Base-by-base conservation (phyloP, 2,888 invertebrate species). In the Biston stratarius region DNA sequence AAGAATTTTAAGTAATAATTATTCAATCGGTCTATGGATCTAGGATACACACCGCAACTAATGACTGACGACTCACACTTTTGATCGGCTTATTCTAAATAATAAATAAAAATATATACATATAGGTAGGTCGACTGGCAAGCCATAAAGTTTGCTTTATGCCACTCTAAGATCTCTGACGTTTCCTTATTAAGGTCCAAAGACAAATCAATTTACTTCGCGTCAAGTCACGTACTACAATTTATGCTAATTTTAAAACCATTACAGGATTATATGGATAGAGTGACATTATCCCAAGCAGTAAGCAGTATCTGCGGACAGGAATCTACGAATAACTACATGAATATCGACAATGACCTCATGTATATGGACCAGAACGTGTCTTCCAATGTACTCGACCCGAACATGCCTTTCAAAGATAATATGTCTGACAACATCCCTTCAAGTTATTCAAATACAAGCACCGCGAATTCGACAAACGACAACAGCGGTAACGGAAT, bases 241-340 rank as follows among this genome's bases (percentile, higher is more conserved):
- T 0, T 51, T 8, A 14, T 8, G 36, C n/a, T 38, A 15, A 52
- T 42, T 42, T 42, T 55, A 12, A 42, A 42, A 55, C 15, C 1
- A 52, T 86, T 83, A 34, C 78, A 94, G 94, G 92, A 92, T 68
- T 94, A 91, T 73, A 92, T 92, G 91, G 93, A 93, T 64, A 82
- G 89, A 67, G 89, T 93, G 44, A 87, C 92, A 0, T 78, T 94
- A 44, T 90, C 92, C 0, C 90, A 94, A 80, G 92, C 94, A 5
- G 94, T 94, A 6, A 91, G 87, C 75, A 94, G 92, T 72, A 92
- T 94, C 70, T 92, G 92, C 66, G 89, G 90, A 42, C 86, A 91
- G 1, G 91, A 92, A 60, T 80, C 86, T 1, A 80, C 89, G 7
- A 80, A 78, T 69, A 91, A 79, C 73, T 92, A 88, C 70, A 87